A percentile compares a stretch with the other conserved stretches of the same genome.
Evolutionary conservation across 1,140 invertebrate species (phyloP).

Genomic region (Elysia chlorotica): DNA sequence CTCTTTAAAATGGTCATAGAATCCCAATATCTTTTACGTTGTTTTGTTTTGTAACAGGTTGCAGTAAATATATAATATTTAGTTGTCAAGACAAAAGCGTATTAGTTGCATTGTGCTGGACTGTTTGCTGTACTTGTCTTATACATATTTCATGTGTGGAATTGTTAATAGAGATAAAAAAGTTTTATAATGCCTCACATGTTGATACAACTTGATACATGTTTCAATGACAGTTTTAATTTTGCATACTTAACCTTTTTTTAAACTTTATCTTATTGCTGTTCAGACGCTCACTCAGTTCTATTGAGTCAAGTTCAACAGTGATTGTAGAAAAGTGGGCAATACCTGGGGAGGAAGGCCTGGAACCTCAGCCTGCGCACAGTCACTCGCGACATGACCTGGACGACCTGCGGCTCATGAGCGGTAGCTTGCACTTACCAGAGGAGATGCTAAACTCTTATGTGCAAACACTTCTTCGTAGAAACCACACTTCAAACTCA

Average conservation of each 20-base stretch:
- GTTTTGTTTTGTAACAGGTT: too few relatives aligned
- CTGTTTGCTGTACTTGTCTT: background rate
- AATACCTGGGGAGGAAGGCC: slow-evolving; percentile 16
- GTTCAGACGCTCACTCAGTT: slow-evolving; percentile 24
- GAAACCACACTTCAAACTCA: slow-evolving; percentile 37
- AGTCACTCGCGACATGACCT: too few relatives aligned
- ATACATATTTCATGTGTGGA: background rate
- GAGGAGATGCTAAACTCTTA: slow-evolving; percentile 35
- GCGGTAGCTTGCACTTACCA: background rate
- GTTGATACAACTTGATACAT: background rate
- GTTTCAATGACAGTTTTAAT: background rate
- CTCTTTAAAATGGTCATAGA: too few relatives aligned
- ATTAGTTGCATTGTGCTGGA: too few relatives aligned
- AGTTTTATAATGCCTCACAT: background rate
- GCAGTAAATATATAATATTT: too few relatives aligned
- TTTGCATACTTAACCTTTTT: background rate
- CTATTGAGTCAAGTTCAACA: slow-evolving; percentile 25
- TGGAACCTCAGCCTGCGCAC: background rate
- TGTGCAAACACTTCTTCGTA: slow-evolving; percentile 39
- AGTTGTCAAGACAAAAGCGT: too few relatives aligned
- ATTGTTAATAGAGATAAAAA: background rate
- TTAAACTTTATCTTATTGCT: background rate
- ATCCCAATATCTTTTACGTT: too few relatives aligned
- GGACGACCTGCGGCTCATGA: background rate
- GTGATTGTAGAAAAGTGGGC: slow-evolving; percentile 27